phyloP scores from a whole-genome alignment of 2,888 invertebrate species.

The Meiosimyza platycephala region DNA sequence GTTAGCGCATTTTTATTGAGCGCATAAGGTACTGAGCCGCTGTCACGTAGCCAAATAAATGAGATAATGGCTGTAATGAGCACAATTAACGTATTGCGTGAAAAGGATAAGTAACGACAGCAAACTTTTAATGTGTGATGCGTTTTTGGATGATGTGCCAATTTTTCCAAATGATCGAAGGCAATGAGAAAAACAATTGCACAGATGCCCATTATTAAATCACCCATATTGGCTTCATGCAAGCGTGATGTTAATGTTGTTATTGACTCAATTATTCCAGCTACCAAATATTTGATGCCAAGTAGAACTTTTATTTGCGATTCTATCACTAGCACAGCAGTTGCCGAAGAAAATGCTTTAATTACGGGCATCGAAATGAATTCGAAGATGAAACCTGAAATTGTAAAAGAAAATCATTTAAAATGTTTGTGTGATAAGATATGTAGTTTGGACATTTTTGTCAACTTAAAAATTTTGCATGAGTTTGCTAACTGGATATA shows the following conservation, averaged over 20 bases:
- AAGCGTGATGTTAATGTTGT: conserved; percentile 70
- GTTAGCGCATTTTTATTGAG: conserved; percentile 69
- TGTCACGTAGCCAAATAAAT: conserved; percentile 68
- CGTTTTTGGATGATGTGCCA: conserved; percentile 61
- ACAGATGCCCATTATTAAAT: conserved; percentile 74
- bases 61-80: conserved; percentile 74
- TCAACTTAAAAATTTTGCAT: too few relatives aligned
- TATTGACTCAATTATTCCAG: conserved; percentile 75
- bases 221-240: conserved; percentile 71
- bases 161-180: conserved; percentile 76
- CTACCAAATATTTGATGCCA: conserved; percentile 77
- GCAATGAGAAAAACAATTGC: conserved; percentile 76
- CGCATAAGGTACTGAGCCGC: conserved; percentile 73
- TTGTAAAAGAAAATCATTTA: neutral
- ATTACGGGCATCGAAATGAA: conserved; percentile 88
- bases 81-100: conserved; percentile 83
- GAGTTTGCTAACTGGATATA: too few relatives aligned
- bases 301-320: conserved; percentile 82
- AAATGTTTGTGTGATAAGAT: too few relatives aligned
- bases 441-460: too few relatives aligned
- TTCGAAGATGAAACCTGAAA: conserved; percentile 82
- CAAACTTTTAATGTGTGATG: conserved; percentile 68
- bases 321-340: conserved; percentile 81
- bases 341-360: conserved; percentile 88
- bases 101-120: conserved; percentile 79